Evolutionary conservation across 1,140 invertebrate species (phyloP).

Genomic region (Euwallacea fornicatus): DNA sequence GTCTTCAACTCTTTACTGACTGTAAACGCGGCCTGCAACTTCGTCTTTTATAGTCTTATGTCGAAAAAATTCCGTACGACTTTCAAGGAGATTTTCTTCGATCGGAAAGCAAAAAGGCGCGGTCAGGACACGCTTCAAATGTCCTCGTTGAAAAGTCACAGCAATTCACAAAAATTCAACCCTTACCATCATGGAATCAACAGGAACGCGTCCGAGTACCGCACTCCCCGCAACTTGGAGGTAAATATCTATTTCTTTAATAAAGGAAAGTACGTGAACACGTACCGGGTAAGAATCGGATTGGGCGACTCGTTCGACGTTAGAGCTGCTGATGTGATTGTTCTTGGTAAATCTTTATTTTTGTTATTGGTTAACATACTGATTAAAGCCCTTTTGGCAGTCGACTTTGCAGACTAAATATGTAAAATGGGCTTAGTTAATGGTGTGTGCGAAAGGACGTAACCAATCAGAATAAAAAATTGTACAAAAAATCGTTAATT

Average conservation of each 20-base stretch:
- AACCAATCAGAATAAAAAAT: too few species aligned
- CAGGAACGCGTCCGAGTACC: conserved; percentile 46
- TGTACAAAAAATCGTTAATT: too few species aligned
- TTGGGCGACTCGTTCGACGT: conserved; percentile 2
- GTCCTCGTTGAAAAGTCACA: conserved; percentile 37
- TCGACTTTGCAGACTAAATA: neutral
- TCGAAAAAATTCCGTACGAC: conserved; percentile 76
- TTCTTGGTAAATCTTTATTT: neutral
- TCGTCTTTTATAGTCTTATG: conserved; percentile 76
- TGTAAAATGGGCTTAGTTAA: neutral
- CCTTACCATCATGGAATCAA: conserved; percentile 43
- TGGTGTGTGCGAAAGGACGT: too few species aligned
- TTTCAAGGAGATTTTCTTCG: conserved; percentile 65
- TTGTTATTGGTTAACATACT: neutral
- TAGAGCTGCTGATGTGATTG: neutral
- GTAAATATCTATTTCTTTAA: conserved; percentile 54
- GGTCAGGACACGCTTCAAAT: conserved; percentile 40
- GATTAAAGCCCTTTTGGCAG: too few species aligned
- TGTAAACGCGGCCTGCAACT: conserved; percentile 73
- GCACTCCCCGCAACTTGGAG: conserved; percentile 52
- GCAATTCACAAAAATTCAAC: conserved; percentile 42
- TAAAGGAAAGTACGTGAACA: conserved; percentile 49
- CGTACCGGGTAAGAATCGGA: conserved; percentile 42
- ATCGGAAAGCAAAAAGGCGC: conserved; percentile 45
- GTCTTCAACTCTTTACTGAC: conserved; percentile 72